Conservation (phyloP, 2,113 vertebrate genomes). For the Vombatus ursinus region DNA sequence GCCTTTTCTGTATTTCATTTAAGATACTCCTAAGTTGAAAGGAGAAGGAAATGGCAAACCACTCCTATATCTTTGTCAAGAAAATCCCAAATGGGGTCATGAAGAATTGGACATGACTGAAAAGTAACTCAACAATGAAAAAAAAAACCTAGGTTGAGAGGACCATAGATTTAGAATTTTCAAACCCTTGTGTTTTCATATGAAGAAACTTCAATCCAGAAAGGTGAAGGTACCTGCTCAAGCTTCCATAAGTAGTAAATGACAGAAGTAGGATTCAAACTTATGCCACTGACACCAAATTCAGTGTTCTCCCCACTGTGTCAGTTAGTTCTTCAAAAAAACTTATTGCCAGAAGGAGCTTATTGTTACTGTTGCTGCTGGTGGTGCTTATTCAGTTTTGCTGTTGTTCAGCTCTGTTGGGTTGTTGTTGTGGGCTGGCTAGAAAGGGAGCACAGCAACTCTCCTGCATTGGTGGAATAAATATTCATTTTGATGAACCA, state of each 20-base stretch:
- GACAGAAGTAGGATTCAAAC: fast-evolving
- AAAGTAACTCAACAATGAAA: background rate
- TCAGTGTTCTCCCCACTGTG: background rate
- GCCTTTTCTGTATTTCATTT: background rate
- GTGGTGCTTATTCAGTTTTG: background rate
- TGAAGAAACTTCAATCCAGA: background rate
- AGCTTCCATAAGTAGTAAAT: background rate
- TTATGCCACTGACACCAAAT: background rate
- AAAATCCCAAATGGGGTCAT: background rate
- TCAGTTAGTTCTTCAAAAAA: background rate
- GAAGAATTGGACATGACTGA: background rate
- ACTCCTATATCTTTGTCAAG: background rate
- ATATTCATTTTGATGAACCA: background rate
- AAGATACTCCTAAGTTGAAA: background rate
- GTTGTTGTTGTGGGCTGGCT: too few species aligned
- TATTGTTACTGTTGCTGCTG: background rate
- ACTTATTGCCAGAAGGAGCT: background rate
- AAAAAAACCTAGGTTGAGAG: background rate
- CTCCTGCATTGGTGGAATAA: background rate
- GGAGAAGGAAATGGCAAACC: background rate
- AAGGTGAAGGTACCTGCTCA: background rate
- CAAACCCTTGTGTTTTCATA: background rate
- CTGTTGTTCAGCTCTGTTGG: background rate
- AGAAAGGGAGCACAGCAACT: background rate
- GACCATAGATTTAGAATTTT: background rate